Base-by-base conservation (phyloP, 2,888 invertebrate species). In the Drosophila nigricruria region DNA sequence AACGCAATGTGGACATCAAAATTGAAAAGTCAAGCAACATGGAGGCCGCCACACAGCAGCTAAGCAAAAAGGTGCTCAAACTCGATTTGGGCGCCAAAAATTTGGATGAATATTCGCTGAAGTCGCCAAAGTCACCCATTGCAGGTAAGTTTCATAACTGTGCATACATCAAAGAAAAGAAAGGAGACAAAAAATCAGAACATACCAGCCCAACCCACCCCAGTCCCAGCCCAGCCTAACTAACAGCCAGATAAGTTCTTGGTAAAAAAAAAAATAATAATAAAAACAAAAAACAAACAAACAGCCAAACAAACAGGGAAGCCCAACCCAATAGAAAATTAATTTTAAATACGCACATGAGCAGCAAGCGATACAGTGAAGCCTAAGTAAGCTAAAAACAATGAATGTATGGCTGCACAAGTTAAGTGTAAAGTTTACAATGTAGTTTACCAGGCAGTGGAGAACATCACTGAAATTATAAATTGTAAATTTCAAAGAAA, bases 1-100 rank as follows among this genome's bases (percentile, higher is more conserved):
- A 95, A 83, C 94, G 94, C 72, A 94, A 94, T 47, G 94, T 95
- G 54, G 95, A 95, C 80, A 93, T 95, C 50, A 92, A 94, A 89
- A 94, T 95, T 66, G 93, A 94, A 45, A 91, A 85, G 56, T 90
- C 89, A 16, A 93, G 94, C 56, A 79, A 88, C 63, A 80, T 81
- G 73, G 88, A 91, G 27, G 67, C 64, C 2, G 81, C 88, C 57
- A 89, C 87, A 54, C 81, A 91, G 58, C 91, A 92, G 65, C 71
- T 92, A 42, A 88, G 90, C 36, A 92, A 91, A 67, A 91, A 92
- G 73, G 90, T 92, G 6, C 83, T 93, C 14, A 92, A 92, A 71
- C 83, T 93, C 43, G 93, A 93, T 82, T 79, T 93, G 66, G 87
- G 90, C 58, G 87, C 81, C 66, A 92, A 92, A 66, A 91, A 91